Conservation (phyloP, 1,140 invertebrate species). For the Akabosia matsudoensis region DNA sequence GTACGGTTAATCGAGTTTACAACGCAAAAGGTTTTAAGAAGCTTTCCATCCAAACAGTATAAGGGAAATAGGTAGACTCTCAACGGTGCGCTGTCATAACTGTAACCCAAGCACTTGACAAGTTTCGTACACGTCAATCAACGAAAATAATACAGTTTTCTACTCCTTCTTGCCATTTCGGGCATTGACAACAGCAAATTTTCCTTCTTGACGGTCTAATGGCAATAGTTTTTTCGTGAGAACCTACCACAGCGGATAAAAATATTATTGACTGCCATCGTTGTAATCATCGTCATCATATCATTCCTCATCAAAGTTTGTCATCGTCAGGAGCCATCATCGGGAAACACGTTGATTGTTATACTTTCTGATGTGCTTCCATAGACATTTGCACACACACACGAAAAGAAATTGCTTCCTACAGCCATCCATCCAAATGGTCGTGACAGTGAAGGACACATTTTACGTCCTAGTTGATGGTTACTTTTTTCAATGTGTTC, state of each 20-base stretch:
- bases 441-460: conserved; percentile 23
- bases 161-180: not conserved
- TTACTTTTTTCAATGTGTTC: not conserved
- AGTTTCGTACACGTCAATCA: conserved; percentile 16
- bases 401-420: not conserved
- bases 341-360: not conserved
- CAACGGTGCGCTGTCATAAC: not conserved
- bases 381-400: not conserved
- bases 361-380: not conserved
- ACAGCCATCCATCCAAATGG: not conserved
- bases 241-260: not conserved
- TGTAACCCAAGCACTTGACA: conserved; percentile 4
- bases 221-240: not conserved
- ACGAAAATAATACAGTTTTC: conserved; percentile 20
- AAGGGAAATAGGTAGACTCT: not conserved
- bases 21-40: not conserved
- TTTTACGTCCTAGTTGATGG: not conserved
- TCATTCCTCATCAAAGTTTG: conserved; percentile 15
- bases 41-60: not conserved
- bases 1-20: conserved; percentile 15
- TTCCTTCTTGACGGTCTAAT: not conserved
- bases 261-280: not conserved
- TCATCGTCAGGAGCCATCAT: conserved; percentile 3
- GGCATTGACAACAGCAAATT: not conserved
- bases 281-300: not conserved